A percentile compares a stretch with the other conserved stretches of the same genome.
Conservation (phyloP, 92 coral and sea anemone species). For the Hydrozoanthus gracilis region DNA sequence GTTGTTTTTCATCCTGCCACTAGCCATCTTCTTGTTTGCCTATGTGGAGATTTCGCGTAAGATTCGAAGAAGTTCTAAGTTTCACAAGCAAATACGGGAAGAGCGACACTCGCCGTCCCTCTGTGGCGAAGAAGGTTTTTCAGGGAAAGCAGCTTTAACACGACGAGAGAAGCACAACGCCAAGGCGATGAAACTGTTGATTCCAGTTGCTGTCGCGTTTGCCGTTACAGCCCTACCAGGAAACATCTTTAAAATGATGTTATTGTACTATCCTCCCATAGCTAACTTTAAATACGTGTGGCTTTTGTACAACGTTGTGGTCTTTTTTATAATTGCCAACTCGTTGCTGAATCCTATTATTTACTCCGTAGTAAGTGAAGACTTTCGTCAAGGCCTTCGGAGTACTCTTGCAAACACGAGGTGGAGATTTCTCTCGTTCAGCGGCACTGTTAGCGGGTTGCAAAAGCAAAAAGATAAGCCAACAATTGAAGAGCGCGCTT, state of each 20-base stretch:
- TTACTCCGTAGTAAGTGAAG: slow-evolving; percentile 72
- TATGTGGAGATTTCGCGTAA: slow-evolving; percentile 77
- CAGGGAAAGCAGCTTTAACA: background rate
- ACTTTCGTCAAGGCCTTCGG: slow-evolving; percentile 69
- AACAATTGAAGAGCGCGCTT: background rate
- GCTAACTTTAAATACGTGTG: slow-evolving; percentile 44
- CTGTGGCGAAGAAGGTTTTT: background rate
- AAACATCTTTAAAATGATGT: slow-evolving; percentile 52
- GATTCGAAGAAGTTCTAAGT: slow-evolving; percentile 70
- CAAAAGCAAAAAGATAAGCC: slow-evolving; percentile 24
- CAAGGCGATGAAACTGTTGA: slow-evolving; percentile 65
- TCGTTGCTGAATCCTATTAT: slow-evolving; percentile 73
- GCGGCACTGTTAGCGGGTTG: slow-evolving; percentile 17
- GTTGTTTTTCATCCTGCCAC: slow-evolving; percentile 70
- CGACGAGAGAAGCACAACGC: slow-evolving; percentile 59
- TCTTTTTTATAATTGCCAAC: slow-evolving; percentile 54
- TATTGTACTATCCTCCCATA: slow-evolving; percentile 51
- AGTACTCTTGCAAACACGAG: slow-evolving; percentile 10
- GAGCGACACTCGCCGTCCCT: background rate
- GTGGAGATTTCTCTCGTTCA: slow-evolving; percentile 31
- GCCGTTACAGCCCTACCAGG: slow-evolving; percentile 67
- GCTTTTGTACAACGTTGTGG: slow-evolving; percentile 62
- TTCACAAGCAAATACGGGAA: slow-evolving; percentile 58
- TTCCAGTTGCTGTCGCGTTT: slow-evolving; percentile 71
- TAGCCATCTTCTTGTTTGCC: slow-evolving; percentile 67